Conservation (phyloP, 2,113 vertebrate species). For the Perca schrenkii region DNA sequence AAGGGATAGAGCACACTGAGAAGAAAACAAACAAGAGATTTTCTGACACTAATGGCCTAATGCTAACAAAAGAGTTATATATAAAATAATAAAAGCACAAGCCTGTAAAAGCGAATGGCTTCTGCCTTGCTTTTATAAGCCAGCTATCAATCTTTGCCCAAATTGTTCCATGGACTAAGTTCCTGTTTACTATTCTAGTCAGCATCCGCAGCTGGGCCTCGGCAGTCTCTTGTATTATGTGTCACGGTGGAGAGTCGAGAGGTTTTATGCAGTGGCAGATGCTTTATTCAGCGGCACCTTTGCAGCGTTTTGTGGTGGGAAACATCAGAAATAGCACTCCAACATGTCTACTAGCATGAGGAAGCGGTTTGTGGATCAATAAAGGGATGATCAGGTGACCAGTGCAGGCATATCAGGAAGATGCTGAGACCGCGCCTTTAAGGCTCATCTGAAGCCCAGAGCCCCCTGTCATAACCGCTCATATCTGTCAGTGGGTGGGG, state of each 20-base stretch:
- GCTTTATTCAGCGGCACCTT: constrained; percentile 77
- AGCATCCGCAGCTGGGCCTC: constrained; percentile 50
- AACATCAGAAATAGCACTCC: constrained; percentile 82
- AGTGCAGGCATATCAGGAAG: constrained; percentile 73
- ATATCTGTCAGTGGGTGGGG: constrained; percentile 85
- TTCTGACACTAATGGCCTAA: constrained; percentile 60
- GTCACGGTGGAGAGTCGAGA: constrained; percentile 68
- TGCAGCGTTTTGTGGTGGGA: constrained; percentile 80
- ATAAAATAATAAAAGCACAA: constrained; percentile 62
- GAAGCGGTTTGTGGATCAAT: constrained; percentile 90
- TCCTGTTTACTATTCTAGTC: constrained; percentile 73
- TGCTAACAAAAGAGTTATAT: constrained; percentile 54
- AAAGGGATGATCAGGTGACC: constrained; percentile 85
- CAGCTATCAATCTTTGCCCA: constrained; percentile 67
- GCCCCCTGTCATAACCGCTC: constrained; percentile 86
- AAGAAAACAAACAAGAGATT: constrained; percentile 58
- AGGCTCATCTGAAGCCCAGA: constrained; percentile 81
- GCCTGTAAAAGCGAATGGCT: constrained; percentile 57
- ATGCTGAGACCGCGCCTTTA: constrained; percentile 53
- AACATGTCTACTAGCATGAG: constrained; percentile 85
- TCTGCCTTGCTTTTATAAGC: constrained; percentile 50
- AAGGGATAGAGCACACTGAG: constrained; percentile 16
- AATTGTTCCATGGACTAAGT: constrained; percentile 67
- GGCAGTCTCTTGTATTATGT: constrained; percentile 69
- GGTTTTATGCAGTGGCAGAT: constrained; percentile 71